Percentiles rank a stretch among this genome's conserved stretches.
phyloP scores from a whole-genome alignment of 2,888 invertebrate genomes.

The Perizoma flavofasciatum region DNA sequence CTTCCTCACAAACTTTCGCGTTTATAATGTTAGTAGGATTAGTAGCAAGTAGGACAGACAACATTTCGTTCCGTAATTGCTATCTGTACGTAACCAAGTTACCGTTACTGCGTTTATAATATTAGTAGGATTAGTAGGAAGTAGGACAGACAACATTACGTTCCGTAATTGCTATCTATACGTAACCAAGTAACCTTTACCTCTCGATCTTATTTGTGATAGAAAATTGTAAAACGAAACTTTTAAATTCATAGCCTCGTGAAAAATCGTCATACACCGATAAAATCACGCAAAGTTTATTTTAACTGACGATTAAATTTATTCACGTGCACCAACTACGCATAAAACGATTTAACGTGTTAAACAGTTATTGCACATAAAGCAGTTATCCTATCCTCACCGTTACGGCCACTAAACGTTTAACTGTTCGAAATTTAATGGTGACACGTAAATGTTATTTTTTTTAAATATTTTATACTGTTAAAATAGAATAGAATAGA shows the following conservation, averaged over 20 bases:
- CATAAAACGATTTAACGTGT: slow-evolving; percentile 57
- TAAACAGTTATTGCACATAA: slow-evolving; percentile 68
- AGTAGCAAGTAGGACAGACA: too few relatives aligned
- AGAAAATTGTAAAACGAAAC: background rate
- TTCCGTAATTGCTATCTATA: too few relatives aligned
- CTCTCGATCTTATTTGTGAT: too few relatives aligned
- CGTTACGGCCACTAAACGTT: slow-evolving; percentile 63
- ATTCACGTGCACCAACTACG: slow-evolving; percentile 61
- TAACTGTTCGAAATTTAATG: slow-evolving; percentile 60
- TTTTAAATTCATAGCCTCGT: slow-evolving; percentile 10
- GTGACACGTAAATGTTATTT: slow-evolving; percentile 58
- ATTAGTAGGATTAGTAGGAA: too few relatives aligned
- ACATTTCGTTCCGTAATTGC: too few relatives aligned
- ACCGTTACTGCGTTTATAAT: too few relatives aligned
- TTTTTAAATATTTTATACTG: slow-evolving; percentile 43
- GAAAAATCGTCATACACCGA: slow-evolving; percentile 16
- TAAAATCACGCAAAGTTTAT: slow-evolving; percentile 41
- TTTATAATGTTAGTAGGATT: too few relatives aligned
- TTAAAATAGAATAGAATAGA: too few relatives aligned
- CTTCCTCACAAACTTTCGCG: too few relatives aligned
- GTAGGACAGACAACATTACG: too few relatives aligned
- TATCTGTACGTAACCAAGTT: too few relatives aligned
- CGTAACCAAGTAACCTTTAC: too few relatives aligned
- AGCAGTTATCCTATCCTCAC: slow-evolving; percentile 61
- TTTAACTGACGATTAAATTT: slow-evolving; percentile 57